Conservation (phyloP, 2,797 vertebrate species). For the Anniella stebbinsi region DNA sequence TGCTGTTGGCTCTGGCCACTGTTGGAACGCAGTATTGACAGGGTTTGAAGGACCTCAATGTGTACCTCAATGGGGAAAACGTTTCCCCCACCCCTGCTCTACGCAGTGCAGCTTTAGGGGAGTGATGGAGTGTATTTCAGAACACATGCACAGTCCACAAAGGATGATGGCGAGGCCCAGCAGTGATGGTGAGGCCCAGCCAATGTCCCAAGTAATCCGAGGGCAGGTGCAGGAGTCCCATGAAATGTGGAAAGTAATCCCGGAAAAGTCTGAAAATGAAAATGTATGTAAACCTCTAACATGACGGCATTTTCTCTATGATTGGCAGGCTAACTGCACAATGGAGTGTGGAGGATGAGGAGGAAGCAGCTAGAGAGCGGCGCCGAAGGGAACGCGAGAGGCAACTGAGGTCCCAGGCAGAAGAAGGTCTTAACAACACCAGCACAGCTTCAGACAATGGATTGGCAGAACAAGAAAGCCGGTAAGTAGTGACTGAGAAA, state of each 20-base stretch:
- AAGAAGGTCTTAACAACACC: constrained; percentile 49
- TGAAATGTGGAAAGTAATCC: background rate
- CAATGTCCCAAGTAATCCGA: background rate
- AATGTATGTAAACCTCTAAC: background rate
- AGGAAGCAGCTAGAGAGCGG: constrained; percentile 84
- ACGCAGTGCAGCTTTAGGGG: background rate
- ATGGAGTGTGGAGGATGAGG: constrained; percentile 88
- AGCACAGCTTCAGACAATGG: constrained; percentile 54
- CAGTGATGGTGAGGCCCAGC: no score
- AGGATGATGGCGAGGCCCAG: background rate
- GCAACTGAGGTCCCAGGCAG: constrained; percentile 68
- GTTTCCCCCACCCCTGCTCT: background rate
- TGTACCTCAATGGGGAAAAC: background rate
- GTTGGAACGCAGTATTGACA: background rate
- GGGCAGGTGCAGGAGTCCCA: background rate
- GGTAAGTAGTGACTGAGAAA: constrained; percentile 74
- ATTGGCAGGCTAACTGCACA: constrained; percentile 85
- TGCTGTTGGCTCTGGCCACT: background rate
- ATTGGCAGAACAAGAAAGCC: constrained; percentile 70
- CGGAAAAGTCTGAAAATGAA: no score
- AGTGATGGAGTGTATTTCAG: background rate
- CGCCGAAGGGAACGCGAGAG: constrained; percentile 80
- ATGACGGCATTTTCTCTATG: constrained; percentile 29
- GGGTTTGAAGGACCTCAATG: background rate
- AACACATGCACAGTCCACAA: background rate